Conservation (phyloP, 2,888 invertebrate species). For the Ochlodes sylvanus region DNA sequence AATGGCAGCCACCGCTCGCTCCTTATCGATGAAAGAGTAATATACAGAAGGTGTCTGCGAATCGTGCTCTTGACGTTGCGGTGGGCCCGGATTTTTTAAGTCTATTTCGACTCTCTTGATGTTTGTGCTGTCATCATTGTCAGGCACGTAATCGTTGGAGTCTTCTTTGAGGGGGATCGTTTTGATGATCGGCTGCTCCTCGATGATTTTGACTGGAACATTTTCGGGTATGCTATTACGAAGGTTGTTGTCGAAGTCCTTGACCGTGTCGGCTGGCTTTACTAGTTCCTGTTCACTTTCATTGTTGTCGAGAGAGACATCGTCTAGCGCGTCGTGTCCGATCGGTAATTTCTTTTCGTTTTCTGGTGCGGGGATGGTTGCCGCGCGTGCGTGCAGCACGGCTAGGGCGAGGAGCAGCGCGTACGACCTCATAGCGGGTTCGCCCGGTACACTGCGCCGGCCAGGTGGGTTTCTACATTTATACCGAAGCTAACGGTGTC, state of each 20-base stretch:
- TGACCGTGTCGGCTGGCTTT: conserved; percentile 55
- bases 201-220: conserved; percentile 69
- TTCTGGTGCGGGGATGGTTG: conserved; percentile 56
- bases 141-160: conserved; percentile 50
- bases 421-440: conserved; percentile 70
- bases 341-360: conserved; percentile 52
- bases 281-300: conserved; percentile 56
- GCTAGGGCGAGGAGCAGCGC: conserved; percentile 63
- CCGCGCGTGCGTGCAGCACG: conserved; percentile 65
- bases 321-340: conserved; percentile 50
- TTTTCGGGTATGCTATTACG: conserved; percentile 48
- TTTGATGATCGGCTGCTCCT: conserved; percentile 56
- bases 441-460: conserved; percentile 60
- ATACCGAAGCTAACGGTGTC: conserved; percentile 78
- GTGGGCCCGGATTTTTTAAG: conserved; percentile 68
- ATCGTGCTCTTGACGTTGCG: conserved; percentile 75
- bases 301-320: conserved; percentile 52
- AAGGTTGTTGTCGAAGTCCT: conserved; percentile 62
- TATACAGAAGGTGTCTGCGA: conserved; percentile 70
- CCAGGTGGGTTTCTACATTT: conserved; percentile 61
- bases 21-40: conserved; percentile 51
- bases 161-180: conserved; percentile 48
- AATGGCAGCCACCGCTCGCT: conserved; percentile 54
- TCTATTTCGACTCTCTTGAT: conserved; percentile 64
- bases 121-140: conserved; percentile 47